Evolutionary conservation across 2,113 vertebrate genomes (phyloP), one percentile per base, ranked within the genome.

Genomic region (Eulemur macaco): DNA sequence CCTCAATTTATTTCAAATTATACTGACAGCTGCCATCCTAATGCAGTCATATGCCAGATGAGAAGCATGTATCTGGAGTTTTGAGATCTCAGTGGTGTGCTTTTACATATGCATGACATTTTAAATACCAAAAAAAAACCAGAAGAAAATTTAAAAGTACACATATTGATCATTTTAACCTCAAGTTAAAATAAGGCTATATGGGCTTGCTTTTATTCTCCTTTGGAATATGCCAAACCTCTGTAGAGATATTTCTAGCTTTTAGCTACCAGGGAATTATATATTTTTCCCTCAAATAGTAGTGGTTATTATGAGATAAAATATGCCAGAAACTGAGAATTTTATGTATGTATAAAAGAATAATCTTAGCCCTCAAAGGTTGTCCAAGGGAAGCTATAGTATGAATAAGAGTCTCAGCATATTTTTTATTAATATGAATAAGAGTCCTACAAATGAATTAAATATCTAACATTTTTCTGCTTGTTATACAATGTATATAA

Each of bases 371-470:
- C 37, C 42, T 96, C 56, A 94, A 80, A 80, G 34, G 85, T 78
- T 95, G 96, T 90, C 58, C 14, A 92, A 93, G 81, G 45, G 81
- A 93, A 96, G n/a, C 18, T 84, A 91, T 4, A 42, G 76, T 64
- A 81, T 85, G 39, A 95, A 94, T 56, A 83, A 89, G 27, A 91
- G 20, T 42, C 27, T 90, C 20, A 23, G 52, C 20, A 68, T 82
- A 91, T 86, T 93, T 93, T 97, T 84, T 96, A 83, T 96, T 92
- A 96, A 92, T 89, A 86, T 73, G 29, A 95, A 66, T 92, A 96
- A 89, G 29, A 83, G n/a, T 88, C 25, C 18, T 77, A 60, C 10
- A 47, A 37, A 88, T 94, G 52, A 76, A 86, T 81, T 91, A 96
- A 97, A 68, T 95, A 92, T 34, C 14, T 12, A 86, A 69, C 13